These are phyloP conservation scores for Todus mexicanus DNA, from an alignment of 2,797 vertebrate genomes.

Conservation along the genomic window DNA sequence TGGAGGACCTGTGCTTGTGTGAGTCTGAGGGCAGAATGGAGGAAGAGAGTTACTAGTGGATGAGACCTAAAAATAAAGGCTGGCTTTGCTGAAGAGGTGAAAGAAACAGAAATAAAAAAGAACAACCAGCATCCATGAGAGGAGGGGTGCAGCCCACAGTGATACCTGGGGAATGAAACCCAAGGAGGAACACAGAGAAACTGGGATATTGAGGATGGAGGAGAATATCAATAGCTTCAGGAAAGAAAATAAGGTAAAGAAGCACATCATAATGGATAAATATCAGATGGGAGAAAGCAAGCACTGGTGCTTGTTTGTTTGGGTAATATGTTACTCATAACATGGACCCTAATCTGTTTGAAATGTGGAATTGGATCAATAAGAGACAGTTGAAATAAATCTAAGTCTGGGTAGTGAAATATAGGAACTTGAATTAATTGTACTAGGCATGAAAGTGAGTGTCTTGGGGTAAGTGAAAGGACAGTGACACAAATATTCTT, in stretches of 20 bases:
- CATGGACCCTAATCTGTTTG: neutral
- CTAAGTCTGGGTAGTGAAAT: neutral
- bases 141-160: neutral
- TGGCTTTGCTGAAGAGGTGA: neutral
- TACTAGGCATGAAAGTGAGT: neutral
- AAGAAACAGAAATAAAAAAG: neutral
- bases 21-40: neutral
- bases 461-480: neutral
- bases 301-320: neutral
- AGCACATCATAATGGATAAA: neutral
- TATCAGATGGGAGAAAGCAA: neutral
- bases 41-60: neutral
- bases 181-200: neutral
- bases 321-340: neutral
- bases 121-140: neutral
- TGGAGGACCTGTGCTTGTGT: fast-evolving
- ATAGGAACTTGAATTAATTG: neutral
- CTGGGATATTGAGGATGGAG: neutral
- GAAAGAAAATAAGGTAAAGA: neutral
- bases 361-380: neutral
- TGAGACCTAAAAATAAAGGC: neutral
- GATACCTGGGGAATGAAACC: neutral
- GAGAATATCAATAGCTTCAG: neutral
- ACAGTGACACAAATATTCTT: neutral
- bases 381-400: neutral